Evolutionary conservation across 2,113 vertebrate genomes (phyloP).

Genomic region (Chitala chitala): DNA sequence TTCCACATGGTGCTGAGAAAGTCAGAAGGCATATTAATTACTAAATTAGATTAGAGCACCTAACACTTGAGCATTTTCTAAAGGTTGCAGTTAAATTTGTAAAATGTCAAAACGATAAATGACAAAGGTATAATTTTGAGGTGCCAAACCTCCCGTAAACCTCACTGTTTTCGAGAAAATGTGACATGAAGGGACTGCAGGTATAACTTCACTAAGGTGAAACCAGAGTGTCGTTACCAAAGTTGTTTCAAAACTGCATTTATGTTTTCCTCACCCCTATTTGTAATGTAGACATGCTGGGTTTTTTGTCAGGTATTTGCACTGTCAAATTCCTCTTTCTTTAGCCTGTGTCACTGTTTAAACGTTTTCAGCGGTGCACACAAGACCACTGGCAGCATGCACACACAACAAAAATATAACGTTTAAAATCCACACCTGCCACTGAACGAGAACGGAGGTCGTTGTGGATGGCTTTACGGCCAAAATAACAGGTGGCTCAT

Average conservation of each 20-base stretch:
- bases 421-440: conserved; percentile 73
- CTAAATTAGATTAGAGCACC: neutral
- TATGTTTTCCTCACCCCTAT: neutral
- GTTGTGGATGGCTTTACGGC: conserved; percentile 83
- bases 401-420: neutral
- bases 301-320: neutral
- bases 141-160: neutral
- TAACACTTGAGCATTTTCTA: neutral
- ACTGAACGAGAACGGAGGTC: conserved; percentile 88
- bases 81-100: conserved; percentile 4
- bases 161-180: conserved; percentile 1
- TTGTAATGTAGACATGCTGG: neutral
- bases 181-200: neutral
- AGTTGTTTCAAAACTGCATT: neutral
- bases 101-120: conserved; percentile 11
- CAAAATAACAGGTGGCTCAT: conserved; percentile 79
- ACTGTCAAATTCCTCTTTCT: too few relatives aligned
- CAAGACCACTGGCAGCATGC: too few relatives aligned
- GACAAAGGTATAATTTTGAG: conserved; percentile 16
- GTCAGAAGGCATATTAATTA: conserved; percentile 18
- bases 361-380: neutral
- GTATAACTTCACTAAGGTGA: neutral
- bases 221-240: neutral
- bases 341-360: neutral
- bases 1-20: conserved; percentile 34